Percentiles rank a stretch among this genome's conserved stretches.
Conservation (phyloP, 2,113 vertebrate species). For the Heterocephalus glaber region DNA sequence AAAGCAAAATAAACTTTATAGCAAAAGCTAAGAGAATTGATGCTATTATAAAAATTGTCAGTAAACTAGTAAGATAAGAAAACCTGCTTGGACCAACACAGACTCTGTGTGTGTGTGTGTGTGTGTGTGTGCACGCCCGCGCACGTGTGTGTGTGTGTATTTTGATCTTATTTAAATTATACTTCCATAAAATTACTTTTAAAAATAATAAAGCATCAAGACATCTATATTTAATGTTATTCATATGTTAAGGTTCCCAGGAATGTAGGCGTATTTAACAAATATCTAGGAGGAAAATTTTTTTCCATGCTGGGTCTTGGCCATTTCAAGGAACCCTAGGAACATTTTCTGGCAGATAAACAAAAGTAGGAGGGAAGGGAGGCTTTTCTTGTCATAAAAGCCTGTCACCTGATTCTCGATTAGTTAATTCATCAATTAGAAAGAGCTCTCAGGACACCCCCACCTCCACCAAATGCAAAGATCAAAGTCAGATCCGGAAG, state of each 20-base stretch:
- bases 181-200: background rate
- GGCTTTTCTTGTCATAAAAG: background rate
- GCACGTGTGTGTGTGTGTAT: background rate
- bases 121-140: background rate
- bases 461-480: background rate
- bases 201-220: background rate
- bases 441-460: background rate
- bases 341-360: constrained; percentile 22
- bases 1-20: background rate
- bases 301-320: background rate
- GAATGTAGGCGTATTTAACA: background rate
- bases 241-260: background rate
- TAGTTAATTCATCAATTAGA: background rate
- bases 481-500: constrained; percentile 37
- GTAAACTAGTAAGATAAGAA: background rate
- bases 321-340: background rate
- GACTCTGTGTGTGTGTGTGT: background rate
- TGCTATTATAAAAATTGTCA: background rate
- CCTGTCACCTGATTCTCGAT: background rate
- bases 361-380: background rate
- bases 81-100: background rate
- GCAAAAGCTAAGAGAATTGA: background rate
- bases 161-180: background rate
- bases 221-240: background rate
- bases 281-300: background rate